Conservation (phyloP, 2,113 vertebrate genomes). For the Tauraco erythrolophus region DNA sequence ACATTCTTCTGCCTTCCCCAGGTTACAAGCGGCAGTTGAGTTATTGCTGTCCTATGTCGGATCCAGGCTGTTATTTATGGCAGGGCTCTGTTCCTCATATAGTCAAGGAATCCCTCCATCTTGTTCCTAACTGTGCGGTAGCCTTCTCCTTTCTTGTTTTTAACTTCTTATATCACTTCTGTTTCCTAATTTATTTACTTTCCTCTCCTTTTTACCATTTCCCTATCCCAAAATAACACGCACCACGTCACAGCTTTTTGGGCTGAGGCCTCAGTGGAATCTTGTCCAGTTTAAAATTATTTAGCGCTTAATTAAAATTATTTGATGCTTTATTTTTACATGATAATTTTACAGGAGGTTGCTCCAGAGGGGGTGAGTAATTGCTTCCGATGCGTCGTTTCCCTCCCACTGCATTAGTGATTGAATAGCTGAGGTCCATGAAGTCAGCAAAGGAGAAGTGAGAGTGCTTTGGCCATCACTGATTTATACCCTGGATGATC, state of each 20-base stretch:
- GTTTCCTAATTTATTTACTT: not conserved
- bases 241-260: fast-evolving
- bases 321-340: not conserved
- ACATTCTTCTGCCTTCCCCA: not conserved
- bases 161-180: not conserved
- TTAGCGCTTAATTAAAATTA: not conserved
- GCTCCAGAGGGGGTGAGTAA: not conserved
- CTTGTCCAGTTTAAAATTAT: not conserved
- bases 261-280: not conserved
- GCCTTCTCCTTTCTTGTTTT: not conserved
- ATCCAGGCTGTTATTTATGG: not conserved
- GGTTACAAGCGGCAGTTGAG: not conserved
- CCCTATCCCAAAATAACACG: fast-evolving
- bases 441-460: not conserved
- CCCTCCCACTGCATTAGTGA: fast-evolving
- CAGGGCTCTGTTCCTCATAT: not conserved
- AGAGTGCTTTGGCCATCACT: not conserved
- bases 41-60: not conserved
- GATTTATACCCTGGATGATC: not conserved
- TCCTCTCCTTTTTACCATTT: not conserved
- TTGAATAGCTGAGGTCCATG: not conserved
- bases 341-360: not conserved
- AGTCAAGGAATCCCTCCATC: not conserved
- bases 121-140: not conserved
- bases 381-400: fast-evolving